These are phyloP conservation scores for Diarsia dahlii DNA, from an alignment of 2,888 invertebrate species.

Conservation along the genomic window DNA sequence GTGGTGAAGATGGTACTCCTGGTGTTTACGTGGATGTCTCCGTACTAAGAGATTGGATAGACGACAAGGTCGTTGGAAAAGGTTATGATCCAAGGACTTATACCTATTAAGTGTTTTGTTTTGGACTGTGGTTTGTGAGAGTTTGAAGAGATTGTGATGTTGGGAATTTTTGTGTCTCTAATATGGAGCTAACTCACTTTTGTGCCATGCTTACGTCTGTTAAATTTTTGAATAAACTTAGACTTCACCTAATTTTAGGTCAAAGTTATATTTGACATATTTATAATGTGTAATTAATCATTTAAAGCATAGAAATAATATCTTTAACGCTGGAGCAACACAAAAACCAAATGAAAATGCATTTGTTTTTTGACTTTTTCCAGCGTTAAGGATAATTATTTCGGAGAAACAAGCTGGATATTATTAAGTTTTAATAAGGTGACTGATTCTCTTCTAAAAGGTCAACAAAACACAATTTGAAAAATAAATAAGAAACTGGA, in stretches of 20 bases:
- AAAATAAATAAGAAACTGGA: background rate
- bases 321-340: too few species aligned
- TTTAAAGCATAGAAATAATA: too few species aligned
- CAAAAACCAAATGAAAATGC: too few species aligned
- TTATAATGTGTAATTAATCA: too few species aligned
- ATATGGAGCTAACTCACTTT: background rate
- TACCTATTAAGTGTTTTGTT: slow-evolving; percentile 43
- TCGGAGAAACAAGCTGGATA: background rate
- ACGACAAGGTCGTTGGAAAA: slow-evolving; percentile 88
- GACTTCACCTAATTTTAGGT: too few species aligned
- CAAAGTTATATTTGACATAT: too few species aligned
- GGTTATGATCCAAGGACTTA: slow-evolving; percentile 83
- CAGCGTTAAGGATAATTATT: too few species aligned
- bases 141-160: background rate
- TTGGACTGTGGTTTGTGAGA: background rate
- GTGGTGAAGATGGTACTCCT: slow-evolving; percentile 92
- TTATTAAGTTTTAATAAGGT: background rate
- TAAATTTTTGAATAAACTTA: background rate
- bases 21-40: slow-evolving; percentile 94
- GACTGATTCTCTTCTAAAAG: too few species aligned
- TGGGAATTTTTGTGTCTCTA: background rate
- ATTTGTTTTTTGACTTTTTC: too few species aligned
- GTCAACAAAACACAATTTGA: background rate
- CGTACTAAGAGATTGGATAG: slow-evolving; percentile 93
- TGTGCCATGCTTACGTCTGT: background rate